These are phyloP conservation scores for Furcula furcula DNA, from an alignment of 2,888 invertebrate species.

Conservation along the genomic window DNA sequence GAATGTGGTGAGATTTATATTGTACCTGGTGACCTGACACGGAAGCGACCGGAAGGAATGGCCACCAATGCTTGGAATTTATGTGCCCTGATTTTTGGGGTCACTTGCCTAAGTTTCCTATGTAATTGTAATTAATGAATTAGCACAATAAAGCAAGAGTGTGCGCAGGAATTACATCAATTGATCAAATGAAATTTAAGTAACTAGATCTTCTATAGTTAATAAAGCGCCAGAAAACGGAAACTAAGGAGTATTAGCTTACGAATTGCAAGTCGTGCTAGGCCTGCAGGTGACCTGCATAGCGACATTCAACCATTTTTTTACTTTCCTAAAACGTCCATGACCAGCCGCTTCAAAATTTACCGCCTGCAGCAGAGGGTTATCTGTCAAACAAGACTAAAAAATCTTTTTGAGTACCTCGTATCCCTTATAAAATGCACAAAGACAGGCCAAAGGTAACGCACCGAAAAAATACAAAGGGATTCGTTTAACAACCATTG, in stretches of 20 bases:
- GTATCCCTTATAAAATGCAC: conserved; percentile 20
- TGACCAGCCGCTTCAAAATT: conserved; percentile 16
- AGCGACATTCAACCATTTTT: too few species aligned
- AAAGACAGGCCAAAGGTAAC: conserved; percentile 21
- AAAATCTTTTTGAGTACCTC: conserved; percentile 15
- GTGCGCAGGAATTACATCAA: too few species aligned
- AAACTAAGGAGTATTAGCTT: too few species aligned
- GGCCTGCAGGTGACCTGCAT: too few species aligned
- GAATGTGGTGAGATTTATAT: conserved; percentile 15
- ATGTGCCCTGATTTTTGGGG: neutral
- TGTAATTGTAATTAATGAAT: too few species aligned
- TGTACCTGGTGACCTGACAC: conserved; percentile 33
- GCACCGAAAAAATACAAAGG: conserved; percentile 37
- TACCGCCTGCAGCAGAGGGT: conserved; percentile 14
- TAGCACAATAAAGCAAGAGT: too few species aligned
- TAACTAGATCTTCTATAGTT: too few species aligned
- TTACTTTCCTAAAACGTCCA: too few species aligned
- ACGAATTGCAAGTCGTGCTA: too few species aligned
- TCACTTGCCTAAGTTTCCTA: too few species aligned
- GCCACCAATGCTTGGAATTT: conserved; percentile 4
- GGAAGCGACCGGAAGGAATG: conserved; percentile 10
- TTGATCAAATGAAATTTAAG: too few species aligned
- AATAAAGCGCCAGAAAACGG: too few species aligned
- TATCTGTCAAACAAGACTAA: conserved; percentile 5
- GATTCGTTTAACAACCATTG: conserved; percentile 42